Base-by-base conservation (phyloP, 2,797 vertebrate species). In the Siniperca obscura region DNA sequence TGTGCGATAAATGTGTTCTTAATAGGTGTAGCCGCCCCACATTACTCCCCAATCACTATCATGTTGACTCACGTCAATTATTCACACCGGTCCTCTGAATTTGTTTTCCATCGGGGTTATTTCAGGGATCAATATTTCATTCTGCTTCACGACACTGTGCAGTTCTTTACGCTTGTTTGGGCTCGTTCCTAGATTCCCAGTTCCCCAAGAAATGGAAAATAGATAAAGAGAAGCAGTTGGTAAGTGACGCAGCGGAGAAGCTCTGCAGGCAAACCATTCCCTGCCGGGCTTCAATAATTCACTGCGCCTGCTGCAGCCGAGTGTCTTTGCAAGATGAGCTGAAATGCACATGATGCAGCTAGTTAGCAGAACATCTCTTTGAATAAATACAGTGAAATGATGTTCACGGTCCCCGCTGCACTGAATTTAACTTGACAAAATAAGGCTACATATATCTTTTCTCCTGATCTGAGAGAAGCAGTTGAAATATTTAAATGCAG, bases 51-150 rank as follows among this genome's bases (percentile, higher is more conserved):
- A 56, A 76, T 92, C 82, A 74, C 78, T 76, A 42, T 72, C 59
- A 60, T 69, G 70, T 82, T 84, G 64, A 50, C 44, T 46, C 50
- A 5, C 75, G 79, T 92, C 57, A 77, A 90, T 90, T 84, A 90
- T 91, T 92, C 74, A 88, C 64, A 19, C 3, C 57, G 21, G 57
- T 62, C 65, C 73, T 71, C 53, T 60, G 50, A 70, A 80, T 84
- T 85, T 77, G 81, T 84, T 83, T 65, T 85, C 86, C 82, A 80
- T 74, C 72, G 74, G 66, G 84, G 70, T 30, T 86, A 78, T 87
- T 86, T 78, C 76, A 67, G 65, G 78, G 85, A 91, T 95, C 80
- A 88, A 90, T 93, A 83, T 94, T 93, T 93, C 70, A 92, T 94
- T 44, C 59, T 38, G 13, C 85, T 87, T 84, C 71, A 14, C 61